These are phyloP conservation scores for Mallotus villosus DNA, from an alignment of 2,797 vertebrate genomes.

Conservation along the genomic window DNA sequence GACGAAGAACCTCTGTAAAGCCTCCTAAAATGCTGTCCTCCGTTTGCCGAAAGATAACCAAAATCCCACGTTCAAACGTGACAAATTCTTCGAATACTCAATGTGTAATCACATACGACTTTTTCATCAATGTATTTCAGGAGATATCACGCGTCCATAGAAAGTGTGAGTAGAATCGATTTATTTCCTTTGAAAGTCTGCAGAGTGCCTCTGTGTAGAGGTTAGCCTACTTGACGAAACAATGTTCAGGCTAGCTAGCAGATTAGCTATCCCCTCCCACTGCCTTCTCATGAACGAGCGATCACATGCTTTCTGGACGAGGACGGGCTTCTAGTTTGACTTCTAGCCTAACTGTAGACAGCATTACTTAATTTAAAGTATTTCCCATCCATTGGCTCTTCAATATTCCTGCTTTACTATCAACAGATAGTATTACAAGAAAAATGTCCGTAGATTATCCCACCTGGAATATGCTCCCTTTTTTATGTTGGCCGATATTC, in stretches of 20 bases:
- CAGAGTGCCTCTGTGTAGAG: constrained; percentile 65
- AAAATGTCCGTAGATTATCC: no score
- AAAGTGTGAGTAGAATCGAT: constrained; percentile 12
- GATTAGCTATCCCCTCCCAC: constrained; percentile 17
- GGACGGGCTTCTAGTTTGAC: background rate
- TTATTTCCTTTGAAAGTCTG: constrained; percentile 7
- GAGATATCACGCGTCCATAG: constrained; percentile 30
- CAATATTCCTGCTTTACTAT: no score
- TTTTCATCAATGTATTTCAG: constrained; percentile 9
- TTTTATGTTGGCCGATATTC: no score
- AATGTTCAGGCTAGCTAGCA: constrained; percentile 38
- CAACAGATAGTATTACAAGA: no score
- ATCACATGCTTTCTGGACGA: background rate
- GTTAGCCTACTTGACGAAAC: constrained; percentile 27
- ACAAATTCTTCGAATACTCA: constrained; percentile 20
- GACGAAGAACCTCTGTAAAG: constrained; percentile 60
- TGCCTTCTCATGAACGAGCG: background rate
- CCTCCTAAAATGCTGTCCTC: constrained; percentile 47
- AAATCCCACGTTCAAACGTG: constrained; percentile 33
- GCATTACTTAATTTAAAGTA: no score
- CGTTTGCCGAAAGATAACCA: constrained; percentile 51
- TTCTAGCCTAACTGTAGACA: no score
- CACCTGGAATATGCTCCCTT: no score
- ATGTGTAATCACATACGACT: constrained; percentile 33
- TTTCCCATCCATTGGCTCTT: no score